A percentile compares a stretch with the other conserved stretches of the same genome.
Conservation (phyloP, 1,140 invertebrate genomes). For the Phenacoccus solenopsis region DNA sequence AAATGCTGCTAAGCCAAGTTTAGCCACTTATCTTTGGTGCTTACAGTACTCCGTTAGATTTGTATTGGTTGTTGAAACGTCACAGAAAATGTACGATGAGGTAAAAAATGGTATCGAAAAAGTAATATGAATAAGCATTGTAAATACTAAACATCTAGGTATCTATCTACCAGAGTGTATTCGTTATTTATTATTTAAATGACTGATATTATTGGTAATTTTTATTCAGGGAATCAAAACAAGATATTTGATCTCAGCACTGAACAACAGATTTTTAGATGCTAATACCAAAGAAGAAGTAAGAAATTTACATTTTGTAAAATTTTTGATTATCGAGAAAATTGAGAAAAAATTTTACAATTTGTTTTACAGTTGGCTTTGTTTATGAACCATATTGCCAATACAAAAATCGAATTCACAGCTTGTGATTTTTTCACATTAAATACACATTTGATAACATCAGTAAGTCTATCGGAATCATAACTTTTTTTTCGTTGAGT, state of each 20-base stretch:
- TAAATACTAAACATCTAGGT: too few species aligned
- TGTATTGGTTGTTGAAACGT: background rate
- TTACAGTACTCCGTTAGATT: slow-evolving; percentile 17
- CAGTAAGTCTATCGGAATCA: slow-evolving; percentile 19
- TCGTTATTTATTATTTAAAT: too few species aligned
- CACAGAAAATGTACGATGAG: slow-evolving; percentile 11
- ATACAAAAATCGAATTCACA: slow-evolving; percentile 22
- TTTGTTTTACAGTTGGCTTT: slow-evolving; percentile 20
- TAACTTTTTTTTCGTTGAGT: too few species aligned
- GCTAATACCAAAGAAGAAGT: slow-evolving; percentile 23
- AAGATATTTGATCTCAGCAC: slow-evolving; percentile 9
- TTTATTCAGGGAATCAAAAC: slow-evolving; percentile 22
- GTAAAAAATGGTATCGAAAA: too few species aligned
- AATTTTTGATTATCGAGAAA: background rate
- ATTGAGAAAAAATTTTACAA: too few species aligned
- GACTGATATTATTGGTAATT: too few species aligned
- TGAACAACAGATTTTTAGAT: slow-evolving; percentile 22
- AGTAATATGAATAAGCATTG: too few species aligned
- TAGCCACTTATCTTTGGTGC: slow-evolving; percentile 15
- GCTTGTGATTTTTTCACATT: slow-evolving; percentile 22
- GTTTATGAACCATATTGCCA: slow-evolving; percentile 22
- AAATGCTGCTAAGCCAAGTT: slow-evolving; percentile 3
- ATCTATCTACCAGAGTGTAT: too few species aligned
- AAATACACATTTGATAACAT: slow-evolving; percentile 23
- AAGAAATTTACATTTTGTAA: background rate